Percentiles rank a stretch among this genome's conserved stretches.
Conservation (phyloP, 2,888 invertebrate genomes). For the Apodemia duryi region DNA sequence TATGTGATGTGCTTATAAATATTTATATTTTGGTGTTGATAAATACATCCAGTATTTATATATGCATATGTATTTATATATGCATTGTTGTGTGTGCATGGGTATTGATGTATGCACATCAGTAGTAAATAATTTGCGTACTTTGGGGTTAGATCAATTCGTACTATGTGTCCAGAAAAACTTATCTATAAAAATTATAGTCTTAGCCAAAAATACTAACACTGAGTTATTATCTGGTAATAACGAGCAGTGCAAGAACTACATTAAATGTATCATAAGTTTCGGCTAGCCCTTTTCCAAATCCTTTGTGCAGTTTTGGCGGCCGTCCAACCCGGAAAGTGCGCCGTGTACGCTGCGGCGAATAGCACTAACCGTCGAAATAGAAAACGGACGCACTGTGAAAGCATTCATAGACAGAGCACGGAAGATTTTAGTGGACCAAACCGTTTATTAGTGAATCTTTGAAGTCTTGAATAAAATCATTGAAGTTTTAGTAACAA, state of each 20-base stretch:
- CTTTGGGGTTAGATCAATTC: too few species aligned
- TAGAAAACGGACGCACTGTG: constrained; percentile 23
- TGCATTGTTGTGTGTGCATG: too few species aligned
- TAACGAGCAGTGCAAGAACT: background rate
- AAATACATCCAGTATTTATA: too few species aligned
- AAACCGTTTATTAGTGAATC: background rate
- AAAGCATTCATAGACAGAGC: background rate
- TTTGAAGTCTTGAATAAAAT: background rate
- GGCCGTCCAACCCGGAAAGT: constrained; percentile 60
- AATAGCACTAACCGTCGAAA: constrained; percentile 31
- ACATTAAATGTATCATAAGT: background rate
- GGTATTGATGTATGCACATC: too few species aligned
- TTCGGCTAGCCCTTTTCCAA: constrained; percentile 34
- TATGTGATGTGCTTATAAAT: too few species aligned
- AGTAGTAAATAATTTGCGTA: too few species aligned
- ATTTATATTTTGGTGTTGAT: too few species aligned
- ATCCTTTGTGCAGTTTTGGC: constrained; percentile 64
- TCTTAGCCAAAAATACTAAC: too few species aligned
- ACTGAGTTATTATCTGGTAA: too few species aligned
- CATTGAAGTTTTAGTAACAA: background rate
- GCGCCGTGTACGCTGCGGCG: constrained; percentile 27
- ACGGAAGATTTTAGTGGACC: background rate
- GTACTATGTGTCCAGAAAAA: too few species aligned
- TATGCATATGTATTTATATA: too few species aligned
- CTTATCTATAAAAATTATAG: too few species aligned